phyloP scores from a whole-genome alignment of 2,888 invertebrate species.

The Agelastica alni region DNA sequence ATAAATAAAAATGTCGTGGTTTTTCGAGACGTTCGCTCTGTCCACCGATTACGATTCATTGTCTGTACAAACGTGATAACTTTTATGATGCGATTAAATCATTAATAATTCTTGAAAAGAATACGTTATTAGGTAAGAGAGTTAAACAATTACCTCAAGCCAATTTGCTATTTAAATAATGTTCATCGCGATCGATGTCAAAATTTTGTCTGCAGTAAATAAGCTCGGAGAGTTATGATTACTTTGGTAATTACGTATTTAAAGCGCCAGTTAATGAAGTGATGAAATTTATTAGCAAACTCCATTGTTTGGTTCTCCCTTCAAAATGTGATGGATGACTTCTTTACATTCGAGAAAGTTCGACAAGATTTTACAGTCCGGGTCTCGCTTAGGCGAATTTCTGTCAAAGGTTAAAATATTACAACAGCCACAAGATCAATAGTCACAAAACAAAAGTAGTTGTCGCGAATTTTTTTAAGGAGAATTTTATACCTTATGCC shows the following conservation, averaged over 20 bases:
- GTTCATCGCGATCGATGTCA: conserved; percentile 6
- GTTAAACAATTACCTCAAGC: no score
- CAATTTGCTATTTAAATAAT: conserved; percentile 11
- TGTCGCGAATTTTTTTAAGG: no score
- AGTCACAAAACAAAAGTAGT: no score
- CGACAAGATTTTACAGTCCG: conserved; percentile 14
- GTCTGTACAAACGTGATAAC: no score
- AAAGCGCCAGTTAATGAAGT: conserved; percentile 24
- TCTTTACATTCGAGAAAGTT: conserved; percentile 20
- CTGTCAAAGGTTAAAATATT: conserved; percentile 19
- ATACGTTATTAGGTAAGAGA: no score
- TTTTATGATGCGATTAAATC: no score
- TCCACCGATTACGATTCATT: no score
- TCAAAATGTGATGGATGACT: conserved; percentile 20
- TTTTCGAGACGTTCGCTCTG: no score
- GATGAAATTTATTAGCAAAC: conserved; percentile 25
- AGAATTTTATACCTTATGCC: not conserved
- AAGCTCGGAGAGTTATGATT: conserved; percentile 12
- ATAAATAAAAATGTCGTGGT: no score
- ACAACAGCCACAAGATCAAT: no score
- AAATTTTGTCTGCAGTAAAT: conserved; percentile 13
- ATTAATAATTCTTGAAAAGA: no score
- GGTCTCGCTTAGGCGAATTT: conserved; percentile 10
- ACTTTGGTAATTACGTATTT: conserved; percentile 23
- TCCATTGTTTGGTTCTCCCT: conserved; percentile 23